Percentiles rank a stretch among this genome's conserved stretches.
Evolutionary conservation across 2,113 vertebrate genomes (phyloP).

Genomic region (Misgurnus mizolepis): DNA sequence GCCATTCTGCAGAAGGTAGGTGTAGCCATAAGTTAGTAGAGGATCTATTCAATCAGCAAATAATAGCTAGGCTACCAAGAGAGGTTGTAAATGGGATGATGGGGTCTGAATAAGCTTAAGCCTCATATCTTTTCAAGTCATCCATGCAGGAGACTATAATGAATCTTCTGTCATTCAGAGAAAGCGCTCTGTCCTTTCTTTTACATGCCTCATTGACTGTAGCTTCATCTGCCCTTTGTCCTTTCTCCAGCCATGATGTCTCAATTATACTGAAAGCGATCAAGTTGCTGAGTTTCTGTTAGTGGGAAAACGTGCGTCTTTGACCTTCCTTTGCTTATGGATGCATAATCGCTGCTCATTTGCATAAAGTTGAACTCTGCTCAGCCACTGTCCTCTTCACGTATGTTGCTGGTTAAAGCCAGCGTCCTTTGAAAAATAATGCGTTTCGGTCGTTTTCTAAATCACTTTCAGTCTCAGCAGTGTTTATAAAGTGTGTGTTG

Average conservation of each 20-base stretch:
- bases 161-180: constrained; percentile 1
- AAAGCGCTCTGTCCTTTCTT: neutral
- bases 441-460: no score
- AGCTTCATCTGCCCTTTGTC: neutral
- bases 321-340: no score
- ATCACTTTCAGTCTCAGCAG: neutral
- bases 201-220: neutral
- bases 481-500: constrained; percentile 22
- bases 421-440: no score
- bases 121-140: constrained; percentile 29
- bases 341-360: no score
- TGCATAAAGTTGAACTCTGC: no score
- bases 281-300: neutral
- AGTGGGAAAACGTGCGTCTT: no score
- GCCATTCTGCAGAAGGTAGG: neutral
- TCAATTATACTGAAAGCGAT: neutral
- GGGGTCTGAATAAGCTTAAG: constrained; percentile 40
- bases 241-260: neutral
- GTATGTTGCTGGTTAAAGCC: no score
- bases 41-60: neutral
- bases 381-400: no score
- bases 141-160: constrained; percentile 31
- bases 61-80: constrained; percentile 37
- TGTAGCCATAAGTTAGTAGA: neutral
- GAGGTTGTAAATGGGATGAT: constrained; percentile 29